Conservation (phyloP, 2,888 invertebrate genomes). For the Himalopsyche japonica region DNA sequence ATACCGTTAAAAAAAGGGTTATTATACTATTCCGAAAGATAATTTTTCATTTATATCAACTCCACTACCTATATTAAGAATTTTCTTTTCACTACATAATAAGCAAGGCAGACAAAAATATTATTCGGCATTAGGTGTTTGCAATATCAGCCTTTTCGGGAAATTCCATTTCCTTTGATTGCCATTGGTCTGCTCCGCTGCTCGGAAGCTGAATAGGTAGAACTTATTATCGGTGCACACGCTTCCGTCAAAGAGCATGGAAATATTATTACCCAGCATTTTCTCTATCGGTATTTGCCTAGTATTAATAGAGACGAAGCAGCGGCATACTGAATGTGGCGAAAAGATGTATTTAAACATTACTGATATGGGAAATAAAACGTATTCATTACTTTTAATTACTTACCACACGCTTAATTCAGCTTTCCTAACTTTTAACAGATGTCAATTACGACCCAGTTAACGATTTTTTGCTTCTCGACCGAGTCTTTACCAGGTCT, state of each 20-base stretch:
- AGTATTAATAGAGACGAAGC: background rate
- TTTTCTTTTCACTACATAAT: background rate
- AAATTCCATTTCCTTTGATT: constrained; percentile 6
- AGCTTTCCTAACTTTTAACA: too few species aligned
- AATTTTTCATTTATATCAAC: too few species aligned
- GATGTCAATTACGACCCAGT: too few species aligned
- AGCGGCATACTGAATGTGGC: too few species aligned
- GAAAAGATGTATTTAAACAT: too few species aligned
- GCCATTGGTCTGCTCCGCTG: background rate
- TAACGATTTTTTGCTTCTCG: too few species aligned
- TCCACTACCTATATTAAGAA: background rate
- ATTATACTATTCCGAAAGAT: too few species aligned
- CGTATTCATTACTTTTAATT: too few species aligned
- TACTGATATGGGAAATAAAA: too few species aligned
- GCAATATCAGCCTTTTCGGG: background rate
- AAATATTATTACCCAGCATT: constrained; percentile 4
- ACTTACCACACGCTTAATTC: too few species aligned
- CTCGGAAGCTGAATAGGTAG: background rate
- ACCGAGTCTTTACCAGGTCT: too few species aligned
- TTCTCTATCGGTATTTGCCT: constrained; percentile 3
- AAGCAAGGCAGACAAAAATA: background rate
- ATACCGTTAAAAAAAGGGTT: too few species aligned
- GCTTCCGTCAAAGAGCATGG: background rate
- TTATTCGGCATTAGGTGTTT: background rate
- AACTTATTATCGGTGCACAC: background rate